These are phyloP conservation scores for Zaprionus ghesquierei DNA, from an alignment of 1,140 invertebrate genomes.

Conservation along the genomic window DNA sequence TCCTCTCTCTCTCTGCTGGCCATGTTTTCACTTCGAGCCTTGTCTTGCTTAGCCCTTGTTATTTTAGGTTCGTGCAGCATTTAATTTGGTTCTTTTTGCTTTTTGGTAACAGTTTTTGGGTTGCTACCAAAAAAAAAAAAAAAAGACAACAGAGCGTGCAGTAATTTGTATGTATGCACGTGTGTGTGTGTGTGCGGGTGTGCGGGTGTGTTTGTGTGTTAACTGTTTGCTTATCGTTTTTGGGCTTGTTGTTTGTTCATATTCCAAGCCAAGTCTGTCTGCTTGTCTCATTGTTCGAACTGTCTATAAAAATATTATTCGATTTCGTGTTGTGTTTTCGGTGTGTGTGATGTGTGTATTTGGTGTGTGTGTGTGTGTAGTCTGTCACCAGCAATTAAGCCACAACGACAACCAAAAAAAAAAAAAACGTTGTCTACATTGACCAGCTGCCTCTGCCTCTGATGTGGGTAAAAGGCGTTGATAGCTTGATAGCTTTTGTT, in stretches of 20 bases:
- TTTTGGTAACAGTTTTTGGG: constrained; percentile 74
- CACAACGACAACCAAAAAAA: constrained; percentile 43
- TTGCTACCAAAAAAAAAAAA: constrained; percentile 20
- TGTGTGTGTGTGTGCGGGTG: constrained; percentile 11
- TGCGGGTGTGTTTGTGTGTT: constrained; percentile 28
- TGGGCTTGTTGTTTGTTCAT: constrained; percentile 62
- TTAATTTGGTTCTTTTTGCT: constrained; percentile 59
- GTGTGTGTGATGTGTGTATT: constrained; percentile 21
- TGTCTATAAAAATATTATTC: constrained; percentile 79
- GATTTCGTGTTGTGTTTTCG: constrained; percentile 49
- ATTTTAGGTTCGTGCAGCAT: constrained; percentile 64
- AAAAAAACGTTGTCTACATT: constrained; percentile 30
- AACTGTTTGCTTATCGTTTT: constrained; percentile 72
- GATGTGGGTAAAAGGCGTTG: constrained; percentile 49
- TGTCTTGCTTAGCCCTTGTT: constrained; percentile 50
- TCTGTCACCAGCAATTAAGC: constrained; percentile 78
- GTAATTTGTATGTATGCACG: constrained; percentile 29
- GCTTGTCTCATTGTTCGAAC: constrained; percentile 58
- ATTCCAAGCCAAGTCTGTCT: constrained; percentile 36
- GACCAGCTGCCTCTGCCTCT: constrained; percentile 2
- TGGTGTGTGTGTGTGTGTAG: constrained; percentile 31
- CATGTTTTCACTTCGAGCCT: constrained; percentile 71
- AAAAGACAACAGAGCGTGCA: constrained; percentile 18
- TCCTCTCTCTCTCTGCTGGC: constrained; percentile 39
- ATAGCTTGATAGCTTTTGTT: constrained; percentile 43